Conservation (phyloP, 2,888 invertebrate genomes). For the Mythimna impura region DNA sequence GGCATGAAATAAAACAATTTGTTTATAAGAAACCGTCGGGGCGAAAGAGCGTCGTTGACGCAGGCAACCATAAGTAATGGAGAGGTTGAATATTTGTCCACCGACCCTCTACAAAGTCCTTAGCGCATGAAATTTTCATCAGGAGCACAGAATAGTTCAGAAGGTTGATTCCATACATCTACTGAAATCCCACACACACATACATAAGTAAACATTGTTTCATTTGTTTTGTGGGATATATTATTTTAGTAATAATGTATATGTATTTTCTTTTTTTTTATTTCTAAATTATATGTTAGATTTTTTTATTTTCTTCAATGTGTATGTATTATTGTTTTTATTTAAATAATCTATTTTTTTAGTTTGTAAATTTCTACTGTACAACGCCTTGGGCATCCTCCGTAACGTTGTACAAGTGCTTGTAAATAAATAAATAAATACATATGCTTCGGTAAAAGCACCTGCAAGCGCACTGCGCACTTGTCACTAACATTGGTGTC, state of each 20-base stretch:
- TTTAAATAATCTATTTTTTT: too few species aligned
- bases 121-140: slow-evolving; percentile 80
- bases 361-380: too few species aligned
- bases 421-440: too few species aligned
- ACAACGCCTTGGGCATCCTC: too few species aligned
- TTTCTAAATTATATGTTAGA: too few species aligned
- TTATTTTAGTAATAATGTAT: too few species aligned
- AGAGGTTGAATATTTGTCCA: slow-evolving; percentile 80
- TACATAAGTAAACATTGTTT: too few species aligned
- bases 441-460: neutral
- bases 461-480: neutral
- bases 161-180: neutral
- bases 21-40: slow-evolving; percentile 71
- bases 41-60: slow-evolving; percentile 65
- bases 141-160: slow-evolving; percentile 46
- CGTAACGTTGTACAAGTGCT: too few species aligned
- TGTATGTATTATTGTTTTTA: too few species aligned
- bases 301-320: too few species aligned
- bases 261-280: too few species aligned
- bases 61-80: slow-evolving; percentile 79
- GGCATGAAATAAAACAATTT: slow-evolving; percentile 73
- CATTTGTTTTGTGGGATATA: too few species aligned
- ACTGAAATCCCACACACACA: neutral
- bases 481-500: neutral
- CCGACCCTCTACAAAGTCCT: slow-evolving; percentile 73